Percentiles rank a stretch among this genome's conserved stretches.
Evolutionary conservation across 2,113 vertebrate species (phyloP).

Genomic region (Zingel zingel): DNA sequence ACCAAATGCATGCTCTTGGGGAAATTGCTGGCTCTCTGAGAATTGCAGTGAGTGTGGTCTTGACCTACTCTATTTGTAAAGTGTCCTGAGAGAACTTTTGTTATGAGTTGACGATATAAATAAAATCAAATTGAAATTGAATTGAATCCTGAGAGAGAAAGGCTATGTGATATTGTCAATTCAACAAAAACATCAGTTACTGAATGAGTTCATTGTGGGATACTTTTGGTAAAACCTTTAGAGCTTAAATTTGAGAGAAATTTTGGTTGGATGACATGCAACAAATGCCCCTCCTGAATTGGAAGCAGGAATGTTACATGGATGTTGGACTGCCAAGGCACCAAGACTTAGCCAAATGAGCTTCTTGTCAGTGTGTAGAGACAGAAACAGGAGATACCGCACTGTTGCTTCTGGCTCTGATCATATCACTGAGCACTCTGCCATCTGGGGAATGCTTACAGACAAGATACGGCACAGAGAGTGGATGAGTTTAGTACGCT

Average conservation of each 20-base stretch:
- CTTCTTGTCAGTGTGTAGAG: constrained; percentile 24
- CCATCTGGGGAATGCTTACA: constrained; percentile 37
- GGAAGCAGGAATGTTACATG: background rate
- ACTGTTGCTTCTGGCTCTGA: constrained; percentile 27
- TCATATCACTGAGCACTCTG: constrained; percentile 17
- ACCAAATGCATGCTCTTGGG: too few relatives aligned
- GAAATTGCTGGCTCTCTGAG: too few relatives aligned
- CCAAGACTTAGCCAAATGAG: constrained; percentile 41
- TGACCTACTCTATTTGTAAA: too few relatives aligned
- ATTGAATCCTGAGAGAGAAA: background rate
- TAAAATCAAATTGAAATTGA: too few relatives aligned
- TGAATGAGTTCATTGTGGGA: background rate
- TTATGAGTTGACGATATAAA: too few relatives aligned
- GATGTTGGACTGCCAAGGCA: constrained; percentile 22
- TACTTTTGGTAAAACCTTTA: background rate
- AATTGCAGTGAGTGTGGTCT: too few relatives aligned
- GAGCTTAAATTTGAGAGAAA: background rate
- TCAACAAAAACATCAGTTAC: background rate
- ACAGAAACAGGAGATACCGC: constrained; percentile 10
- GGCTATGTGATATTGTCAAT: background rate
- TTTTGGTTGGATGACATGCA: background rate
- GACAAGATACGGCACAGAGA: constrained; percentile 2
- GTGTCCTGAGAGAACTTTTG: too few relatives aligned
- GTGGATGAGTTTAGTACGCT: constrained; percentile 1
- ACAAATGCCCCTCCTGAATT: constrained; percentile 5